phyloP scores from a whole-genome alignment of 1,140 invertebrate species.

The Drosophila repletoides region DNA sequence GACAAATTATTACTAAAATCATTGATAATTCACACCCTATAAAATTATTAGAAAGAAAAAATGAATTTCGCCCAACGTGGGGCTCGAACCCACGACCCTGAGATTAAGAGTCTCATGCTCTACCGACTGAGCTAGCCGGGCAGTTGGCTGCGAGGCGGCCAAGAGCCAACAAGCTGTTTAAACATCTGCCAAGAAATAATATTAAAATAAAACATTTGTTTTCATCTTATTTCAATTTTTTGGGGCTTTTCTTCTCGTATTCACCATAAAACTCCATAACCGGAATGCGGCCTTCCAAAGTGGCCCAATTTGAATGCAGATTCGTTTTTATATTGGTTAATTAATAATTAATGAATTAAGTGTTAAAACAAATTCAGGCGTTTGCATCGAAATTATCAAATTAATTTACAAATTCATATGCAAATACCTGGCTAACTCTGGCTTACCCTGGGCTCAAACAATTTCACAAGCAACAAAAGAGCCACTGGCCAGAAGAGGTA shows the following conservation, averaged over 20 bases:
- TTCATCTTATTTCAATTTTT: too few relatives aligned
- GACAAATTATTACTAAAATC: background rate
- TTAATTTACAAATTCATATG: constrained; percentile 16
- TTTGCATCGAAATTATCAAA: constrained; percentile 28
- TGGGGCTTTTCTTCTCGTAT: constrained; percentile 6
- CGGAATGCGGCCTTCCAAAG: constrained; percentile 19
- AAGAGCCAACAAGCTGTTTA: constrained; percentile 1
- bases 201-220: background rate
- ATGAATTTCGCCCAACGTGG: constrained; percentile 89
- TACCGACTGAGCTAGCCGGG: constrained; percentile 94
- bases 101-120: constrained; percentile 97
- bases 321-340: constrained; percentile 25
- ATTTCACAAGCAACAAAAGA: too few relatives aligned
- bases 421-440: too few relatives aligned
- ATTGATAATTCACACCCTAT: background rate
- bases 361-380: constrained; percentile 22
- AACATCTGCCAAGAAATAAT: background rate
- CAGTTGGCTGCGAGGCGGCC: background rate
- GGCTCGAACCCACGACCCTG: constrained; percentile 96
- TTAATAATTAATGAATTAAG: constrained; percentile 39
- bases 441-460: too few relatives aligned
- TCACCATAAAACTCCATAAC: constrained; percentile 3
- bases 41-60: background rate
- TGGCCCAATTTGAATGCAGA: constrained; percentile 27
- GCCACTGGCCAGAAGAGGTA: too few relatives aligned